Evolutionary conservation across 2,797 vertebrate genomes (phyloP), one percentile per base, ranked within the genome.

Genomic region (Naso thynnoides): DNA sequence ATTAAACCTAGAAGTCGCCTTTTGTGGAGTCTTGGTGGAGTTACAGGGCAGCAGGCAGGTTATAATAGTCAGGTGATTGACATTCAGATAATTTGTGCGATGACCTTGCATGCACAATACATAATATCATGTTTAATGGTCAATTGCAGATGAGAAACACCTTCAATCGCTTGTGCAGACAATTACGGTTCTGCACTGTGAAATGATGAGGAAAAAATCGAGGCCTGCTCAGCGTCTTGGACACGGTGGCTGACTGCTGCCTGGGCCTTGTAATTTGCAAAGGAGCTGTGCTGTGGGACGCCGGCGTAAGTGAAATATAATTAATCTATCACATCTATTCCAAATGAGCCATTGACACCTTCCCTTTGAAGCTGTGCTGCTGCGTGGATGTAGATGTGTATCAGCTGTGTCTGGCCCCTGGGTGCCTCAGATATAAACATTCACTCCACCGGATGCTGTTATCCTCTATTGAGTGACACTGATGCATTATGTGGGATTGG

Each of bases 261-360:
- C 68, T 67, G 73, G 70, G 73, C 72, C 69, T 78, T 70, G 59
- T 87, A 56, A 89, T 88, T 89, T 86, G 85, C 70, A 89, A 88
- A 86, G 78, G 75, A 78, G 72, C 83, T 73, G 81, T 89, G 88
- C 87, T 77, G 89, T 85, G 79, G 76, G 89, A 86, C 15, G 54
- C 80, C 31, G 5, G 69, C 72, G 74, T 85, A 89, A 90, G 86
- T 86, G 84, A 89, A 91, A 92, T 83, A 89, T 93, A 92, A 94
- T 94, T 78, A 93, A 92, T 90, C 85, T 90, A 92, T 93, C 90
- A 90, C 81, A 88, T 93, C 85, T 85, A 62, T 87, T 85, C 78
- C 86, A 87, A 92, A 93, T 85, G 88, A 91, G 83, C 76, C 86
- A 85, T 85, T 88, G 90, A 94, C 91, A 92, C 86, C 70, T 91